Conservation (phyloP, 2,797 vertebrate genomes). For the Hydrocynus forskahlii region DNA sequence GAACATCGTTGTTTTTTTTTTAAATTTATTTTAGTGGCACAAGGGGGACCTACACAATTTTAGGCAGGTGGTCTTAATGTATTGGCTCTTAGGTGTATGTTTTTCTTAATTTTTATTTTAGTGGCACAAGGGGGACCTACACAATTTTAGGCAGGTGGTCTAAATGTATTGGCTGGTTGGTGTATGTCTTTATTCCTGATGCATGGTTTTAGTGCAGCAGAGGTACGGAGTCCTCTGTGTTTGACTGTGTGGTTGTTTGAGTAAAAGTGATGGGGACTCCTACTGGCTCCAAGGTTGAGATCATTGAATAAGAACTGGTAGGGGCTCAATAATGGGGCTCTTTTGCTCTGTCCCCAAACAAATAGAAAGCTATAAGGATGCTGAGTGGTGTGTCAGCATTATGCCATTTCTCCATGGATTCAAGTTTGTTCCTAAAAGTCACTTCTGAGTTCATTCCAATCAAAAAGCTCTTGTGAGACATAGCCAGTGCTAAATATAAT, state of each 20-base stretch:
- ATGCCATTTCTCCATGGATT: constrained; percentile 1
- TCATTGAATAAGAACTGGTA: constrained; percentile 24
- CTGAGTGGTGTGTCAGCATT: not conserved
- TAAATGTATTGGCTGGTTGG: too few relatives aligned
- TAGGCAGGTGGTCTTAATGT: too few relatives aligned
- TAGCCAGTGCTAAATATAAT: constrained; percentile 77
- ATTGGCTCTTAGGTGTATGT: too few relatives aligned
- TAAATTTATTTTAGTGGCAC: too few relatives aligned
- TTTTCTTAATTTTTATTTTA: too few relatives aligned
- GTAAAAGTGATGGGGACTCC: not conserved
- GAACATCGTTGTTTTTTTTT: too few relatives aligned
- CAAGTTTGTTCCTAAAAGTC: constrained; percentile 46
- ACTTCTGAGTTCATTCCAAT: constrained; percentile 72
- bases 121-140: too few relatives aligned
- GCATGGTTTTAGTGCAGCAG: not conserved
- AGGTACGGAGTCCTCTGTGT: not conserved
- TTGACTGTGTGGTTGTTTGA: not conserved
- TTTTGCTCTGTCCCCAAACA: not conserved
- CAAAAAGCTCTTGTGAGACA: constrained; percentile 69
- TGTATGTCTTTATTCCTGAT: not conserved
- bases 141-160: too few relatives aligned
- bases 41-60: too few relatives aligned
- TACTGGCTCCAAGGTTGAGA: constrained; percentile 5
- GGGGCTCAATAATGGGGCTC: constrained; percentile 9
- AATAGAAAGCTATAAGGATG: not conserved